Evolutionary conservation across 2,888 invertebrate genomes (phyloP), one percentile per base, ranked within the genome.

Genomic region (Cheilosia soror): DNA sequence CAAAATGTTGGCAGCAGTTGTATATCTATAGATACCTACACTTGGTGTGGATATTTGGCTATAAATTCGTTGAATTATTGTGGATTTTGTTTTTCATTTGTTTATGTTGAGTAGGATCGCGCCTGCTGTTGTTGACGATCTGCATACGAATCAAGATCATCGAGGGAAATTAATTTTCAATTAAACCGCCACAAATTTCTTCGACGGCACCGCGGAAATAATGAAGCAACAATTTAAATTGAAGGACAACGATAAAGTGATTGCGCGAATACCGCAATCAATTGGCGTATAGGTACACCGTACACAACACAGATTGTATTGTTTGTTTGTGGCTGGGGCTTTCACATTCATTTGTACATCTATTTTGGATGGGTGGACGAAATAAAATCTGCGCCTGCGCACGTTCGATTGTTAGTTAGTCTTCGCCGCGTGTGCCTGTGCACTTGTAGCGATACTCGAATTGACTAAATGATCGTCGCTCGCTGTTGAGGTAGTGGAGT

Each of bases 371-470:
- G 5, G 25, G 37, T 4, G 40, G 6, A 55, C 20, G 29, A 63
- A 62, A 47, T 2, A 31, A 66, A 49, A 53, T 75, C 55, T 37
- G 66, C 71, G 44, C 49, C 58, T 72, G 80, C 85, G 81, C 81
- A 77, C 71, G 68, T 62, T 72, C 37, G 13, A 11, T 71, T 65
- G 57, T 55, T 37, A 51, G 51, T 51, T 20, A 51, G 29, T 20
- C 25, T n/a, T 53, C 27, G 51, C 29, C 27, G 51, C 29, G 68
- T 85, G 72, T 77, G 37, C 37, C 20, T 37, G 37, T 37, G 66
- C 85, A 85, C 85, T 85, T 85, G 85, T 51, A 58, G 66, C 85
- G 85, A 85, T 85, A 85, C 85, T 85, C 80, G 76, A 85, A 77
- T 72, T 81, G 76, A 85, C 85, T 85, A 80, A 85, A 85, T 68